These are phyloP conservation scores for Tetrao urogallus DNA, from an alignment of 2,113 vertebrate genomes.

Conservation along the genomic window DNA sequence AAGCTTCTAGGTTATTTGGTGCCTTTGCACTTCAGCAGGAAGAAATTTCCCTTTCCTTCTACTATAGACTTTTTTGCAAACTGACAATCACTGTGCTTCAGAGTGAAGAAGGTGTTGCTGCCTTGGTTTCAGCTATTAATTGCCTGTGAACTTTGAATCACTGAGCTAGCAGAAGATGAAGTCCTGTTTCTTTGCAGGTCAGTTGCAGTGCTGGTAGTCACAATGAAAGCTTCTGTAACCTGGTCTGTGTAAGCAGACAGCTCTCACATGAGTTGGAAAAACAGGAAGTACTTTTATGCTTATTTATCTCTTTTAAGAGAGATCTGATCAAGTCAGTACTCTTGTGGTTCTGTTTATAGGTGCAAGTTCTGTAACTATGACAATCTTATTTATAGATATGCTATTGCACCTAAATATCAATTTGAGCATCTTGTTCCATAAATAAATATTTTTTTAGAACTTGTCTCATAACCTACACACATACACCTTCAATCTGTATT, in stretches of 20 bases:
- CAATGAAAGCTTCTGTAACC: background rate
- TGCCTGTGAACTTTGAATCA: slow-evolving; percentile 1
- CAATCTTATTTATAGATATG: no score
- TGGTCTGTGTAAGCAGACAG: background rate
- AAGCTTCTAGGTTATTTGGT: background rate
- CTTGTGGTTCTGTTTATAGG: background rate
- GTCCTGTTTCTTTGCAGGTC: background rate
- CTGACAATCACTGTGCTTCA: background rate
- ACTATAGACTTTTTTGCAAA: background rate
- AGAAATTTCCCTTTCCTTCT: background rate
- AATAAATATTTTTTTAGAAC: background rate
- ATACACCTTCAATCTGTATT: background rate
- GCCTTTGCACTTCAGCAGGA: background rate
- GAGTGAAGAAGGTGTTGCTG: background rate
- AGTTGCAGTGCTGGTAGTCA: background rate
- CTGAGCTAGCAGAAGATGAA: slow-evolving; percentile 9
- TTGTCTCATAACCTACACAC: background rate
- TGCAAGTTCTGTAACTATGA: background rate
- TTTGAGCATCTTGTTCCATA: background rate
- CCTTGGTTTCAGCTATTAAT: background rate
- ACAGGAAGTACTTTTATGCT: background rate
- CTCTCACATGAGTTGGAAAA: background rate
- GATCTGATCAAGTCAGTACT: background rate
- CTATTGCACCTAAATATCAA: background rate
- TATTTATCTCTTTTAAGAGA: background rate